Percentiles rank a stretch among this genome's conserved stretches.
These are phyloP conservation scores for Numenius arquata DNA, from an alignment of 2,113 vertebrate species.

Conservation along the genomic window DNA sequence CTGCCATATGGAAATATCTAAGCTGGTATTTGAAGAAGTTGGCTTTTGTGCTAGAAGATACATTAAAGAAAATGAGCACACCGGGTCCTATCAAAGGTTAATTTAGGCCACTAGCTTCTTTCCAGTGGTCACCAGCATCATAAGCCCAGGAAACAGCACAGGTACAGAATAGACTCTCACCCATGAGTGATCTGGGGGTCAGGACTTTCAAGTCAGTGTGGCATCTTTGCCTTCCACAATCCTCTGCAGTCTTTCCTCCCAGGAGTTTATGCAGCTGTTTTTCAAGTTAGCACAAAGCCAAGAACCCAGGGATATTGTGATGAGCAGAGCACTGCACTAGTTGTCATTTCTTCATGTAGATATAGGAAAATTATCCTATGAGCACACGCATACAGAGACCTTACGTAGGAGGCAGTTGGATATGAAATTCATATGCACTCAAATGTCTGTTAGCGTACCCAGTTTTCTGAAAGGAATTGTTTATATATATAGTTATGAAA, in stretches of 20 bases:
- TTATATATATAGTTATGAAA: neutral
- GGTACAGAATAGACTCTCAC: neutral
- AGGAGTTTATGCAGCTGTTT: neutral
- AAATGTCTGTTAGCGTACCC: neutral
- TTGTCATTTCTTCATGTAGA: neutral
- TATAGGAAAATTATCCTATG: neutral
- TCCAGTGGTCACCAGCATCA: neutral
- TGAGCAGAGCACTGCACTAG: neutral
- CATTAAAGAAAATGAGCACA: neutral
- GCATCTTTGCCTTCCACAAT: neutral
- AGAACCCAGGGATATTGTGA: neutral
- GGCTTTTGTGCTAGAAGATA: neutral
- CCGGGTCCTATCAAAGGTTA: neutral
- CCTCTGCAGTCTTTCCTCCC: neutral
- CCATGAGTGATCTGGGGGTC: neutral
- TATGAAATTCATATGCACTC: neutral
- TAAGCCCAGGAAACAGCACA: neutral
- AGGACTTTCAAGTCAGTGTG: neutral
- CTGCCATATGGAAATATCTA: neutral
- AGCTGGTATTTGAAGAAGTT: neutral
- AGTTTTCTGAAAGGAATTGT: neutral
- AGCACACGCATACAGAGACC: neutral
- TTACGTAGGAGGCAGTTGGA: fast-evolving
- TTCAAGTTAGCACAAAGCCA: neutral
- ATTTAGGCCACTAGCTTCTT: neutral